phyloP scores from a whole-genome alignment of 2,888 invertebrate species.

The Agrochola circellaris region DNA sequence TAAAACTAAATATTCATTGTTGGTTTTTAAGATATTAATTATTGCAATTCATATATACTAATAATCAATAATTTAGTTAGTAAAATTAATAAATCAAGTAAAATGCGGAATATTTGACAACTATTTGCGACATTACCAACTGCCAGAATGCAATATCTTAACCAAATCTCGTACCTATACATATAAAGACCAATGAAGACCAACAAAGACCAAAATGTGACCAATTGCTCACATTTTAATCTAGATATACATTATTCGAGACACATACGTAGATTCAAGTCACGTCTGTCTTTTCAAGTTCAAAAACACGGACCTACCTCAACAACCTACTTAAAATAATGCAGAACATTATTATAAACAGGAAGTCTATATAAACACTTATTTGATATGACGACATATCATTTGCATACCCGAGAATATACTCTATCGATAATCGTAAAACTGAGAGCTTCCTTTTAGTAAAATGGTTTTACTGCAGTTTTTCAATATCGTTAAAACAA shows the following conservation, averaged over 20 bases:
- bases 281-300: constrained; percentile 45
- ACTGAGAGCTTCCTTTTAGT: constrained; percentile 50
- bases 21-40: too few species aligned
- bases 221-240: constrained; percentile 18
- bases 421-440: constrained; percentile 43
- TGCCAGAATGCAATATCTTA: too few species aligned
- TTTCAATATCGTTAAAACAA: constrained; percentile 24
- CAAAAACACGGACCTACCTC: constrained; percentile 60
- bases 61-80: too few species aligned
- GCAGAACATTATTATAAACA: constrained; percentile 32
- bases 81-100: too few species aligned
- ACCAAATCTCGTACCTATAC: too few species aligned
- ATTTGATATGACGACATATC: constrained; percentile 48
- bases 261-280: constrained; percentile 24
- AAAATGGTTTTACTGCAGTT: constrained; percentile 36
- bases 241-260: constrained; percentile 32
- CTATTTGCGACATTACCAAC: too few species aligned
- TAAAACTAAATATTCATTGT: too few species aligned
- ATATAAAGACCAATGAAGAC: not conserved
- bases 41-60: too few species aligned
- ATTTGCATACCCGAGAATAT: constrained; percentile 46
- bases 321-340: constrained; percentile 45
- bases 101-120: too few species aligned
- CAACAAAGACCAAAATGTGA: too few species aligned
- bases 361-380: constrained; percentile 47